These are phyloP conservation scores for Automeris io DNA, from an alignment of 2,888 invertebrate genomes.

Conservation along the genomic window DNA sequence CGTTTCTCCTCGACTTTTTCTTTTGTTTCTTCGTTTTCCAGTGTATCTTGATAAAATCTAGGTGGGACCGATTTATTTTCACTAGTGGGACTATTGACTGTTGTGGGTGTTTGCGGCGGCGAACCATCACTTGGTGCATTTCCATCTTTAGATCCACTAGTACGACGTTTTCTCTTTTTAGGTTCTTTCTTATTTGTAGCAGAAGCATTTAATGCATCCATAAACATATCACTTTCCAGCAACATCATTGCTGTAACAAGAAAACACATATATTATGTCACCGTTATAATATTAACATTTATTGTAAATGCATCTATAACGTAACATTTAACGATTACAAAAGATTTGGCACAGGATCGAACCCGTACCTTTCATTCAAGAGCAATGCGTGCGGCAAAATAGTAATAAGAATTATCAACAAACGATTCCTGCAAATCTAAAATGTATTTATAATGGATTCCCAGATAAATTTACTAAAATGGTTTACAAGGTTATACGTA, in stretches of 20 bases:
- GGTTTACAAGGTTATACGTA: too few relatives aligned
- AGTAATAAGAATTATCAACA: too few relatives aligned
- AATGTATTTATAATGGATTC: neutral
- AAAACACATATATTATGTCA: too few relatives aligned
- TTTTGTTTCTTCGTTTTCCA: slow-evolving; percentile 82
- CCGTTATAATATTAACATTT: too few relatives aligned
- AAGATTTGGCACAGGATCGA: too few relatives aligned
- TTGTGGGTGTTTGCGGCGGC: slow-evolving; percentile 75
- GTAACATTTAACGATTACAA: too few relatives aligned
- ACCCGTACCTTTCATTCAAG: too few relatives aligned
- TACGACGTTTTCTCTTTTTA: slow-evolving; percentile 86
- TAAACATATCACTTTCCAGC: slow-evolving; percentile 95
- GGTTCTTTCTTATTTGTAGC: slow-evolving; percentile 85
- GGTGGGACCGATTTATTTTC: slow-evolving; percentile 78
- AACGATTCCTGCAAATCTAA: too few relatives aligned
- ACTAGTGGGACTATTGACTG: slow-evolving; percentile 58
- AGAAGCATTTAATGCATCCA: slow-evolving; percentile 91
- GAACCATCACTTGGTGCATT: slow-evolving; percentile 63
- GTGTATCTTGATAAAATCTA: slow-evolving; percentile 93
- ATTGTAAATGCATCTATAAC: too few relatives aligned
- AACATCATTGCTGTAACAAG: slow-evolving; percentile 82
- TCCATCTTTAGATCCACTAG: slow-evolving; percentile 83
- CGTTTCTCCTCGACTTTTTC: slow-evolving; percentile 53
- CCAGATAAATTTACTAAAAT: too few relatives aligned
- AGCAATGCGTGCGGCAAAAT: too few relatives aligned